These are phyloP conservation scores for Tachina lurida DNA, from an alignment of 2,888 invertebrate genomes.

Conservation along the genomic window DNA sequence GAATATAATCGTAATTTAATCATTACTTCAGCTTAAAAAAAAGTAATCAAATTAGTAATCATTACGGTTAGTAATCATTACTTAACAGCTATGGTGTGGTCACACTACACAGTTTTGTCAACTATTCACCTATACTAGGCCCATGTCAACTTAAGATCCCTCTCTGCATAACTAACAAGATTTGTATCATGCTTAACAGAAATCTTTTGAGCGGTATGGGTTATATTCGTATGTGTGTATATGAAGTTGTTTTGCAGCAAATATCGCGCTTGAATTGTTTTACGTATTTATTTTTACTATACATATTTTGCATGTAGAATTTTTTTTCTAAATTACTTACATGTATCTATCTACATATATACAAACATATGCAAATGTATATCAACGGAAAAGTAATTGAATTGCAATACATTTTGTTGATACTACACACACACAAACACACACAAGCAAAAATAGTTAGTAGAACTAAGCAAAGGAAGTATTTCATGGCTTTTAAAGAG, in stretches of 20 bases:
- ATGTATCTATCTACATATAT: neutral
- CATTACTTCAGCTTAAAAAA: no score
- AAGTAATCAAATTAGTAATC: no score
- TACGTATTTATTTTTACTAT: conserved; percentile 44
- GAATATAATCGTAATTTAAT: no score
- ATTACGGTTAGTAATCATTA: no score
- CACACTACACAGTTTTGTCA: neutral
- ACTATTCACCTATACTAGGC: neutral
- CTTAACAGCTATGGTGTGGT: no score
- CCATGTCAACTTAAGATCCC: neutral
- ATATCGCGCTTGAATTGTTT: conserved; percentile 73
- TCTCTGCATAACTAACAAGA: neutral
- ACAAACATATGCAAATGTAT: neutral
- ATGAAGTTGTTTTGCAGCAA: conserved; percentile 47
- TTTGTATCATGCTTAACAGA: conserved; percentile 20
- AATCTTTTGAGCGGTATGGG: conserved; percentile 10
- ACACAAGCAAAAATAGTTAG: conserved; percentile 17
- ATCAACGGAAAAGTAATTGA: conserved; percentile 74
- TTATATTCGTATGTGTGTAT: neutral
- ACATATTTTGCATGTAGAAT: conserved; percentile 19
- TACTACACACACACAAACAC: conserved; percentile 26
- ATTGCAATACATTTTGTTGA: conserved; percentile 72
- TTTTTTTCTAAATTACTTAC: neutral
- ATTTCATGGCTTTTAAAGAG: conserved; percentile 72
- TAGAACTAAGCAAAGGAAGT: conserved; percentile 64